phyloP scores from a whole-genome alignment of 2,797 vertebrate species.

The Mus spretus region DNA sequence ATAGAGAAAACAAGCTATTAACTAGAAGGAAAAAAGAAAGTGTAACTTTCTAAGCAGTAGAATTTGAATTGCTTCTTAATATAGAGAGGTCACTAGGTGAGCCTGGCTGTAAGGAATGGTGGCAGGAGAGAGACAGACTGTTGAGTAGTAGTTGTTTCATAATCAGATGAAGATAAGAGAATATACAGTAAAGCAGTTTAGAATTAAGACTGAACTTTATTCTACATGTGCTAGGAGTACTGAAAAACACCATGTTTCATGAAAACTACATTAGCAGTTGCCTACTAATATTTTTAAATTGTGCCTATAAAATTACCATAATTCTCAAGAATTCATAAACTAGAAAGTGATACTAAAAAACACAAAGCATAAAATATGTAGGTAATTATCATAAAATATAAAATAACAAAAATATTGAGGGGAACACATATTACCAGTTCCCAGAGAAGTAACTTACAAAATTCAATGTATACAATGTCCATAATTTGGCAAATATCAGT shows the following conservation, averaged over 20 bases:
- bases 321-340: slow-evolving; percentile 24
- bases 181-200: neutral
- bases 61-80: neutral
- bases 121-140: neutral
- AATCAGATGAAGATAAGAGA: neutral
- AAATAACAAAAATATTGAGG: slow-evolving; percentile 44
- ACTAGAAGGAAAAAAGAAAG: neutral
- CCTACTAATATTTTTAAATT: slow-evolving; percentile 20
- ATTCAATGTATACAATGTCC: neutral
- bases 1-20: neutral
- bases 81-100: neutral
- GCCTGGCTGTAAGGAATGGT: neutral
- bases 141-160: neutral
- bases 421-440: neutral
- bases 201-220: neutral
- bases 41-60: neutral
- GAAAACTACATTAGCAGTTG: slow-evolving; percentile 7
- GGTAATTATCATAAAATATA: neutral
- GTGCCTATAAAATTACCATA: slow-evolving; percentile 31
- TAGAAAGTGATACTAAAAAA: neutral
- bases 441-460: slow-evolving; percentile 14
- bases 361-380: slow-evolving; percentile 7
- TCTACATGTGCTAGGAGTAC: neutral
- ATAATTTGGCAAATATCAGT: neutral
- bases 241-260: slow-evolving; percentile 7